A percentile compares a stretch with the other conserved stretches of the same genome.
phyloP scores from a whole-genome alignment of 2,888 invertebrate species.

The Heterodera filipjevi region DNA sequence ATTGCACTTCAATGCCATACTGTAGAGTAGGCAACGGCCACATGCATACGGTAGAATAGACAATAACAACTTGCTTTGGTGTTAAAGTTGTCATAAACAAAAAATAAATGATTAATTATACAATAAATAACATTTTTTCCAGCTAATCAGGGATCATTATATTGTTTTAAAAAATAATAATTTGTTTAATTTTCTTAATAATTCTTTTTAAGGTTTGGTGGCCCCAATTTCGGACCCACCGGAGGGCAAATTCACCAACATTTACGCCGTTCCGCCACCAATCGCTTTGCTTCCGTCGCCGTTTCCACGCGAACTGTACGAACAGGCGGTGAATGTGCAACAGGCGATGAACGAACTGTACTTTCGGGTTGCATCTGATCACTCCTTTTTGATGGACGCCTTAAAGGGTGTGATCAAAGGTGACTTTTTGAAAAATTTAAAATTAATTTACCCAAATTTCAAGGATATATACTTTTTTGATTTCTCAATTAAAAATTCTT shows the following conservation, averaged over 20 bases:
- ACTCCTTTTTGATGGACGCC: constrained; percentile 54
- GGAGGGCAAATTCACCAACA: neutral
- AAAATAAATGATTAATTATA: no score
- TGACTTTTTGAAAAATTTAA: neutral
- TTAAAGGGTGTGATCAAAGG: constrained; percentile 53
- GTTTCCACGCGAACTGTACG: constrained; percentile 57
- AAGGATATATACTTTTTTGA: no score
- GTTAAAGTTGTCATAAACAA: no score
- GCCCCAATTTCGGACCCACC: neutral
- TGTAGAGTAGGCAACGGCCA: no score
- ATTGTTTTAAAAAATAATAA: no score
- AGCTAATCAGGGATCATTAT: no score
- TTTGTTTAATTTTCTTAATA: no score
- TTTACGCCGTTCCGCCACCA: constrained; percentile 53
- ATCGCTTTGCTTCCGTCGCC: constrained; percentile 61
- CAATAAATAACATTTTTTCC: no score
- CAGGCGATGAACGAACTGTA: constrained; percentile 55
- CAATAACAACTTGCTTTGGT: no score
- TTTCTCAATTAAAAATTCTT: neutral
- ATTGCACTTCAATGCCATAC: no score
- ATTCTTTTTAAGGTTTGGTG: neutral
- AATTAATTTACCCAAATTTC: no score
- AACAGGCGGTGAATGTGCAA: constrained; percentile 58
- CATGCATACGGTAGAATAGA: no score
- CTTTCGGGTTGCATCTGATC: constrained; percentile 55